phyloP scores from a whole-genome alignment of 1,140 invertebrate genomes.

The Charaxes varanes region DNA sequence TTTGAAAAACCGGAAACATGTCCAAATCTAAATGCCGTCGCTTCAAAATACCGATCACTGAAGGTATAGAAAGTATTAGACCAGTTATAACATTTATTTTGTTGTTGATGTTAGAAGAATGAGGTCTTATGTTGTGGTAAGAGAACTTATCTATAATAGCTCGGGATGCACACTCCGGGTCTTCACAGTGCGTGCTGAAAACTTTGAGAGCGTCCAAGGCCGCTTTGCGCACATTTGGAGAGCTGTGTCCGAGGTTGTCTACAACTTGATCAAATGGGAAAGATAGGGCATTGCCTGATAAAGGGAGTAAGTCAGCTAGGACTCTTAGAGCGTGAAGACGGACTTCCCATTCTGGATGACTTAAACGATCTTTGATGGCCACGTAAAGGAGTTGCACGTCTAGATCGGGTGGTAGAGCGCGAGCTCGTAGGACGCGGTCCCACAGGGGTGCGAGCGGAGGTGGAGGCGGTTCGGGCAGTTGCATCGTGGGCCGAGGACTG shows the following conservation, averaged over 20 bases:
- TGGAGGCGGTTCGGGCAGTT: slow-evolving; percentile 62
- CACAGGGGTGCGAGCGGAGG: slow-evolving; percentile 81
- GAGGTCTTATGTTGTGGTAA: slow-evolving; percentile 69
- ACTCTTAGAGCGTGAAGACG: slow-evolving; percentile 85
- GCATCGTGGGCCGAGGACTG: slow-evolving; percentile 48
- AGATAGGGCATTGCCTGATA: slow-evolving; percentile 78
- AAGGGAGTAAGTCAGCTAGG: slow-evolving; percentile 82
- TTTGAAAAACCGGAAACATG: slow-evolving; percentile 71
- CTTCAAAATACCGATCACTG: slow-evolving; percentile 75
- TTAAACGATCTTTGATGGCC: slow-evolving; percentile 81
- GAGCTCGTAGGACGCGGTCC: slow-evolving; percentile 81
- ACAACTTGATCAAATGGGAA: slow-evolving; percentile 80
- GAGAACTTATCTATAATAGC: slow-evolving; percentile 79
- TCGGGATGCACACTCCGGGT: slow-evolving; percentile 75
- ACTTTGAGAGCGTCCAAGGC: slow-evolving; percentile 81
- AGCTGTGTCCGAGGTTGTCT: slow-evolving; percentile 82
- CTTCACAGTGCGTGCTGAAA: slow-evolving; percentile 78
- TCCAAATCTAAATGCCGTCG: slow-evolving; percentile 55
- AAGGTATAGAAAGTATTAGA: slow-evolving; percentile 79
- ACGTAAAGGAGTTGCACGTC: slow-evolving; percentile 78
- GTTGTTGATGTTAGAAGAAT: slow-evolving; percentile 71
- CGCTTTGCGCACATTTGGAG: slow-evolving; percentile 84
- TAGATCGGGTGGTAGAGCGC: slow-evolving; percentile 76
- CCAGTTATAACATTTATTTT: slow-evolving; percentile 79
- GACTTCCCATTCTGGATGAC: slow-evolving; percentile 87